Base-by-base conservation (phyloP, 2,888 invertebrate species). In the Melinopterus prodromus region DNA sequence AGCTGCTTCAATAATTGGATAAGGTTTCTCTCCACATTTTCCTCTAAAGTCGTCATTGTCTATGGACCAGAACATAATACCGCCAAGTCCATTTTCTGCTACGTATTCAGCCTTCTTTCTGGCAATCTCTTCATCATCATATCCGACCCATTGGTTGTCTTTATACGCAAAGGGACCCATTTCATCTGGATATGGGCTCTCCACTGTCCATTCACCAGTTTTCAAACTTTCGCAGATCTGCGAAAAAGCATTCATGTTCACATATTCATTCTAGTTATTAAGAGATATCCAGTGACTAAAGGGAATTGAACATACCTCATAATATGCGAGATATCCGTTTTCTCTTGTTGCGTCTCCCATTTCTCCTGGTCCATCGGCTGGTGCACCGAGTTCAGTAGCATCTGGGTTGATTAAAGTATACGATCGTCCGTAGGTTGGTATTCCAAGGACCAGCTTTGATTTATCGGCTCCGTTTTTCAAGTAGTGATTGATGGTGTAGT, bases 21-120 rank as follows among this genome's bases (percentile, higher is more conserved):
- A 98, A 0, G 97, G 95, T 87, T 95, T 94, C 36, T 93, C 95
- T 83, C 95, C 95, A 87, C 98, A 98, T 69, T 92, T 93, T n/a
- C 98, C 98, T 75, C 97, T 93, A 91, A 98, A 98, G 87, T 98
- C 98, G 83, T 98, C 98, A 88, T 97, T 98, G 90, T 98, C 98
- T 84, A 98, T 95, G 0, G 97, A 96, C 96, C 96, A 97, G 89
- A 96, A 96, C 96, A 96, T 96, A 77, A 96, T 96, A 86, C 98
- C 98, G 84, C 98, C 98, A 35, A 98, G 91, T 78, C 94, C 93
- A 83, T 95, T 94, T 81, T 96, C 94, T 53, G 94, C 95, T 0
- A 96, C 97, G 87, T 97, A 98, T 85, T 94, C 93, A 0, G 96
- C 94, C 91, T 98, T 97, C 86, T 93, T 93, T 86, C 92, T 92